Percentiles rank a stretch among this genome's conserved stretches.
Conservation (phyloP, 2,888 invertebrate genomes). For the Pilophorus perplexus region DNA sequence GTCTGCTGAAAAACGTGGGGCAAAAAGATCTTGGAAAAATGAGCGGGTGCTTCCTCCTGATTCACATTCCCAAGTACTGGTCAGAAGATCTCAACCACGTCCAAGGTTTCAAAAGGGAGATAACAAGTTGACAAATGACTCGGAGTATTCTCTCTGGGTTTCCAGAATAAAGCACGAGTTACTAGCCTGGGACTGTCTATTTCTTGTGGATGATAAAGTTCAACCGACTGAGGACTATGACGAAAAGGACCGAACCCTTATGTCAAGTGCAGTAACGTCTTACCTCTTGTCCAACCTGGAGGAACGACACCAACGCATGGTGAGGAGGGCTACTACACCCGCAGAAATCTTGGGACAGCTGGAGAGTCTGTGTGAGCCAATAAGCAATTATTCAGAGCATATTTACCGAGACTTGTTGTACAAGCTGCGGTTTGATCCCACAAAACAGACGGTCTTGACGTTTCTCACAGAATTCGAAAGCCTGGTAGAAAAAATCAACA, state of each 20-base stretch:
- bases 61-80: not conserved
- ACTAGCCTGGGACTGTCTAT: not conserved
- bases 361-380: not conserved
- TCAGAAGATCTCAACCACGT: not conserved
- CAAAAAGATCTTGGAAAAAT: not conserved
- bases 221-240: not conserved
- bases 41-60: not conserved
- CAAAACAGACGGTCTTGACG: not conserved
- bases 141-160: no score
- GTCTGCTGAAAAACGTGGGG: not conserved
- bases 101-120: slow-evolving; percentile 3
- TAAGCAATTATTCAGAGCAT: not conserved
- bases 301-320: not conserved
- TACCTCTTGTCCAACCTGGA: not conserved
- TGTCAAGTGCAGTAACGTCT: not conserved
- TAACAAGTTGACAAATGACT: not conserved
- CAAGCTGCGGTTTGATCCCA: slow-evolving; percentile 8
- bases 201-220: not conserved
- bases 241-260: not conserved
- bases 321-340: not conserved
- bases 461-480: slow-evolving; percentile 8
- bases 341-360: not conserved
- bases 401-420: not conserved
- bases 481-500: slow-evolving; percentile 5
- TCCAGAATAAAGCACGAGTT: no score